Evolutionary conservation across 2,797 vertebrate genomes (phyloP), one percentile per base, ranked within the genome.

Genomic region (Acanthurus lineatus): DNA sequence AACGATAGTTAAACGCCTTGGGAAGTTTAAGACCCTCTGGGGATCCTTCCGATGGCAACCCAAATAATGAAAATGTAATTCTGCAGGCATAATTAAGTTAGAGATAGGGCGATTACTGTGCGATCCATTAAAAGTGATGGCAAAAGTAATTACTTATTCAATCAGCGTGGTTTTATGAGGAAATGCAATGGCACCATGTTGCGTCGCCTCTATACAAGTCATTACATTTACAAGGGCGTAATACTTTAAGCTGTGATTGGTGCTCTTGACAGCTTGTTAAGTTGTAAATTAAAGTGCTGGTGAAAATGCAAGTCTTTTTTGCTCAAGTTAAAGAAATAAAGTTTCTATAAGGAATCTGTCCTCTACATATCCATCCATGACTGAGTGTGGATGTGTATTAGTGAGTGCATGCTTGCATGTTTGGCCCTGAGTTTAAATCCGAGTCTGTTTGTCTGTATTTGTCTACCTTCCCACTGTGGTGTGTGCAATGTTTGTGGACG

Each of bases 71-170:
- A 93, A 94, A 88, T 86, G 87, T 93, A 92, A 94, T 92, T 91
- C 89, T 91, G 78, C 90, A 92, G 86, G 86, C 88, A 76, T 93
- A 93, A 95, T 95, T 94, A 92, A 93, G 91, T 93, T 91, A 91
- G 88, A 89, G 91, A 92, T 91, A 83, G 87, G 85, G 82, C 70
- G 85, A 94, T 94, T 93, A 93, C 88, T 78, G 83, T 76, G 90
- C 61, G 77, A 93, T 89, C 91, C 89, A 93, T 94, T 94, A 93
- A 93, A 93, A 92, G 89, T 76, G 89, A 92, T 91, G 89, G 91
- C 83, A 89, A 91, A 93, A 92, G 91, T 94, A 94, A 94, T 94
- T 93, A 93, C 92, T 91, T 92, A 93, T 94, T 95, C 92, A 94
- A 94, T 94, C 91, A 93, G 89, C 49, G 28, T 48, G 71, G 66